Evolutionary conservation across 2,888 invertebrate species (phyloP).

Genomic region (Drosophila eohydei): DNA sequence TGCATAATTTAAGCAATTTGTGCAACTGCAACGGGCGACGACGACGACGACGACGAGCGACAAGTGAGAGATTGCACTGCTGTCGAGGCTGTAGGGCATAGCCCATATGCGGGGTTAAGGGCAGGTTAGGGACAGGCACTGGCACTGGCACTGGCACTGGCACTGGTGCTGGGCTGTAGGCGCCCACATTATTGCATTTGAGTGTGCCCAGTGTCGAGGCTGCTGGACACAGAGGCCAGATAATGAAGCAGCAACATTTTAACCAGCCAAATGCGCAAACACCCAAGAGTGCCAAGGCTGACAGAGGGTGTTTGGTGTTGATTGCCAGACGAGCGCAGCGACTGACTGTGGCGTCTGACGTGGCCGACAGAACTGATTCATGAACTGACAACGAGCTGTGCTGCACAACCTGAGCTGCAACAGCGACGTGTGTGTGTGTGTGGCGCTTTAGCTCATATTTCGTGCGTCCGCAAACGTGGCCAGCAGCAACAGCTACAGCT

Average conservation of each 20-base stretch:
- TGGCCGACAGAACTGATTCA: constrained; percentile 66
- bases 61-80: constrained; percentile 39
- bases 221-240: constrained; percentile 60
- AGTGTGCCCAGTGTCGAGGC: constrained; percentile 25
- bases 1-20: constrained; percentile 82
- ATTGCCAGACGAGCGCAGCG: constrained; percentile 50
- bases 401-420: constrained; percentile 66
- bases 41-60: constrained; percentile 39
- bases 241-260: constrained; percentile 79
- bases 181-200: constrained; percentile 70
- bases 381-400: constrained; percentile 72
- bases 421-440: constrained; percentile 14
- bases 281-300: constrained; percentile 1
- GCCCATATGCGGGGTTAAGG: not conserved
- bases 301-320: constrained; percentile 47
- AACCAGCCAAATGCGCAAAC: constrained; percentile 75
- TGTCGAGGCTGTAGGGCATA: constrained; percentile 5
- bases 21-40: constrained; percentile 62
- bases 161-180: constrained; percentile 43
- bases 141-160: not conserved
- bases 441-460: constrained; percentile 70
- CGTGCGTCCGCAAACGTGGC: constrained; percentile 70
- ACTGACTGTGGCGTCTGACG: constrained; percentile 55
- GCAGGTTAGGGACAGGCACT: not conserved
- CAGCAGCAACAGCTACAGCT: constrained; percentile 46